phyloP scores from a whole-genome alignment of 1,140 invertebrate species.

The Trichomalopsis sarcophagae region DNA sequence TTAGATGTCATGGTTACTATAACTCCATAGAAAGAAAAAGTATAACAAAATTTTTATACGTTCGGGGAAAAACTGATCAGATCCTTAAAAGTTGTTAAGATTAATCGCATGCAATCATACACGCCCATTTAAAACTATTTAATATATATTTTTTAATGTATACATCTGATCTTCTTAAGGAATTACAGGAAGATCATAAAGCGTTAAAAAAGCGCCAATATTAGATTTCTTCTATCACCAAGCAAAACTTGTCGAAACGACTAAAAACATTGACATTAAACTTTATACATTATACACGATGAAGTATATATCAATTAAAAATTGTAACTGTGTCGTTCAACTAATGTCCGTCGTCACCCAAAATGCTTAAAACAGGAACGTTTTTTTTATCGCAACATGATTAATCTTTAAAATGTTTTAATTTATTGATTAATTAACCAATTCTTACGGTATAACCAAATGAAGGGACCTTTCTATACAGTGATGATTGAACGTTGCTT shows the following conservation, averaged over 20 bases:
- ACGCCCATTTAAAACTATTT: constrained; percentile 24
- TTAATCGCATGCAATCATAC: constrained; percentile 28
- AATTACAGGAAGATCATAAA: constrained; percentile 38
- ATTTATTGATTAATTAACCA: constrained; percentile 47
- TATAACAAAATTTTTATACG: constrained; percentile 36
- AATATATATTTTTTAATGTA: constrained; percentile 40
- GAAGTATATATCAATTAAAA: constrained; percentile 52
- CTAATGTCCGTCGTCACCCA: constrained; percentile 38
- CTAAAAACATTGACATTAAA: constrained; percentile 51
- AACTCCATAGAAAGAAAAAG: constrained; percentile 36
- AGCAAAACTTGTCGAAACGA: constrained; percentile 31
- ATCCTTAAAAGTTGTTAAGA: constrained; percentile 11
- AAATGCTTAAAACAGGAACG: constrained; percentile 50
- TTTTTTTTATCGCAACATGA: constrained; percentile 44
- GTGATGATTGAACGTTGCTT: constrained; percentile 33
- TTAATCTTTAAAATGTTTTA: constrained; percentile 48
- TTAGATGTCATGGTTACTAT: constrained; percentile 47
- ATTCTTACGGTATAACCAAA: constrained; percentile 35
- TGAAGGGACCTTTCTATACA: constrained; percentile 36
- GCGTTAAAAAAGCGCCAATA: constrained; percentile 44
- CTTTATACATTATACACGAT: constrained; percentile 49
- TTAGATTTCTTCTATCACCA: constrained; percentile 33
- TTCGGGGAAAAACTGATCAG: constrained; percentile 32
- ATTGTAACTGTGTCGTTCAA: constrained; percentile 40
- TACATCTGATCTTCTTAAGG: constrained; percentile 34